Conservation (phyloP, 2,797 vertebrate species). For the Mallotus villosus region DNA sequence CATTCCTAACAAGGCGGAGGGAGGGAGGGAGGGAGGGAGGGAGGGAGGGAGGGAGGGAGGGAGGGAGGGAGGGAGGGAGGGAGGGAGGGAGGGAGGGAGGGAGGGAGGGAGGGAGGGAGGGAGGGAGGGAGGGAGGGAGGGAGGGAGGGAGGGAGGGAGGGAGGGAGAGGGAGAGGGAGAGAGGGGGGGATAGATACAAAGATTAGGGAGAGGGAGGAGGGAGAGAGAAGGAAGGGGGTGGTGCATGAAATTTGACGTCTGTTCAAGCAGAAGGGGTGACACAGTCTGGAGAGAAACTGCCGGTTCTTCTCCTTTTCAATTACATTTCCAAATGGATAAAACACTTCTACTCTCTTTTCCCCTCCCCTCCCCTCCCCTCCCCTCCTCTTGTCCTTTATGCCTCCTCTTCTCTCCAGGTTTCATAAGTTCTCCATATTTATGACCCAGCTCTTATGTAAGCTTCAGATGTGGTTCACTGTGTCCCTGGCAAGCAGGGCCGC, state of each 20-base stretch:
- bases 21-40: not conserved
- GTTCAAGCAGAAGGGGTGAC: too few relatives aligned
- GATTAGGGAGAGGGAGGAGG: not conserved
- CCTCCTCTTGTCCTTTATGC: not conserved
- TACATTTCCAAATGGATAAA: too few relatives aligned
- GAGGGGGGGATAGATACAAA: not conserved
- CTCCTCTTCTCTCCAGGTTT: conserved; percentile 52
- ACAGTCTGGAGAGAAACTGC: too few relatives aligned
- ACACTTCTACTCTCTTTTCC: not conserved
- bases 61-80: not conserved
- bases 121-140: too few relatives aligned
- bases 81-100: not conserved
- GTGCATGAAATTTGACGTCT: too few relatives aligned
- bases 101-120: not conserved
- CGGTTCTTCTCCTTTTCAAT: too few relatives aligned
- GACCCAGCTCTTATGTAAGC: conserved; percentile 64
- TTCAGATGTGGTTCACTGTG: conserved; percentile 69
- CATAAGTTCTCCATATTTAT: conserved; percentile 68
- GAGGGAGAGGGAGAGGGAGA: not conserved
- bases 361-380: not conserved
- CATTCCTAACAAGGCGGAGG: not conserved
- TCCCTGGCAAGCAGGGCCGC: conserved; percentile 19
- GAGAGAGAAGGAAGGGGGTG: not conserved
- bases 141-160: not conserved
- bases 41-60: not conserved